phyloP scores from a whole-genome alignment of 2,888 invertebrate genomes.

The Himalopsyche japonica region DNA sequence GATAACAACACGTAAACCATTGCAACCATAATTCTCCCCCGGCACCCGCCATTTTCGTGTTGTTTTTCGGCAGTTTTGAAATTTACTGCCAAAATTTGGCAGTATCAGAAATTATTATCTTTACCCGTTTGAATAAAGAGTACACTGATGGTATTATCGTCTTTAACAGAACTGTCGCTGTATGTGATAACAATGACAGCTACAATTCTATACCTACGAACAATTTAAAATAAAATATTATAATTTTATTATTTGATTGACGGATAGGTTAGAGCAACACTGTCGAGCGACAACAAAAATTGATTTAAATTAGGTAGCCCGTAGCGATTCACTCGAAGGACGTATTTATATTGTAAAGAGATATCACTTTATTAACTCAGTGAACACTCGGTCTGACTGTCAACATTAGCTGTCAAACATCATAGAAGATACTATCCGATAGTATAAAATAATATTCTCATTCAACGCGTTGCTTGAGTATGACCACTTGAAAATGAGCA shows the following conservation, averaged over 20 bases:
- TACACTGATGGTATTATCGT: neutral
- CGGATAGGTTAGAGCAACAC: neutral
- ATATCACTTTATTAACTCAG: neutral
- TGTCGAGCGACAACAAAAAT: neutral
- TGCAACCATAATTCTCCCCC: constrained; percentile 29
- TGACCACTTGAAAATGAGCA: neutral
- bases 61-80: constrained; percentile 7
- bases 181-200: neutral
- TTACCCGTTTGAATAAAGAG: neutral
- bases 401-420: neutral
- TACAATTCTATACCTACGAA: neutral
- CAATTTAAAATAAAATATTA: neutral
- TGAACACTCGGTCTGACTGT: neutral
- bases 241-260: neutral
- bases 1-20: constrained; percentile 89
- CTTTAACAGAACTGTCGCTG: neutral
- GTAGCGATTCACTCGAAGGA: neutral
- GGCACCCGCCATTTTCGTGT: constrained; percentile 20
- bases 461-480: neutral
- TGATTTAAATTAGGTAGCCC: neutral
- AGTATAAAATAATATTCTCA: neutral
- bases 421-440: neutral
- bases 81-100: neutral
- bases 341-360: neutral
- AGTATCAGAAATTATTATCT: neutral